A percentile compares a stretch with the other conserved stretches of the same genome.
These are phyloP conservation scores for Alentia gelatinosa DNA, from an alignment of 2,888 invertebrate genomes.

Conservation along the genomic window DNA sequence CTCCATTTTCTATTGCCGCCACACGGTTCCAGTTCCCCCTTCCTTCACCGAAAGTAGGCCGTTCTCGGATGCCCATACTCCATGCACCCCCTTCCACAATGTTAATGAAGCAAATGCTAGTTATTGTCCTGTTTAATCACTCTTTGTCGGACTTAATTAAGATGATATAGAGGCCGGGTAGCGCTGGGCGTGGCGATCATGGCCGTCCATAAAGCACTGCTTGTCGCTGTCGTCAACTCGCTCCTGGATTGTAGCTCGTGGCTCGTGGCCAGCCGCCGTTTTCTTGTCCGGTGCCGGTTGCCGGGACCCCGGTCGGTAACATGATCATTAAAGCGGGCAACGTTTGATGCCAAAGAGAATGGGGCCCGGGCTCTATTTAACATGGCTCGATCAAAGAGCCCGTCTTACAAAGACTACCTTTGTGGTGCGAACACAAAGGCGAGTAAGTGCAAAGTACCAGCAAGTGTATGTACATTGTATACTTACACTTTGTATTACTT, in stretches of 20 bases:
- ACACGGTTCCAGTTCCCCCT: background rate
- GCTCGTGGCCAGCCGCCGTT: background rate
- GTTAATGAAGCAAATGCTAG: slow-evolving; percentile 51
- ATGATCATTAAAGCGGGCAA: slow-evolving; percentile 12
- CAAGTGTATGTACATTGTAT: slow-evolving; percentile 12
- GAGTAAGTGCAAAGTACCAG: background rate
- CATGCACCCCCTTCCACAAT: background rate
- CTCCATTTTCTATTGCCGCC: background rate
- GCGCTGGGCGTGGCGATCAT: slow-evolving; percentile 24
- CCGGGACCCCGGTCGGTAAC: background rate
- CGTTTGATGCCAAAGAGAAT: slow-evolving; percentile 22
- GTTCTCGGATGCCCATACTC: background rate
- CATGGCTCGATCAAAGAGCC: background rate
- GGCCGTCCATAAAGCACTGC: slow-evolving; percentile 14
- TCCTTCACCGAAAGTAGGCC: background rate
- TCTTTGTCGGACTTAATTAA: slow-evolving; percentile 51
- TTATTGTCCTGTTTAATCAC: slow-evolving; percentile 52
- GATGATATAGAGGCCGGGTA: slow-evolving; percentile 23
- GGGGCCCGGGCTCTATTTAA: slow-evolving; percentile 4
- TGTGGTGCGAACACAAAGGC: background rate
- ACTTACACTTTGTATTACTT: background rate
- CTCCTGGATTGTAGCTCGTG: too few species aligned
- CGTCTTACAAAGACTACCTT: background rate
- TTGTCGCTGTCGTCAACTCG: too few species aligned
- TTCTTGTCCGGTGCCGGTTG: background rate